These are phyloP conservation scores for Metopolophium dirhodum DNA, from an alignment of 1,140 invertebrate species.

Conservation along the genomic window DNA sequence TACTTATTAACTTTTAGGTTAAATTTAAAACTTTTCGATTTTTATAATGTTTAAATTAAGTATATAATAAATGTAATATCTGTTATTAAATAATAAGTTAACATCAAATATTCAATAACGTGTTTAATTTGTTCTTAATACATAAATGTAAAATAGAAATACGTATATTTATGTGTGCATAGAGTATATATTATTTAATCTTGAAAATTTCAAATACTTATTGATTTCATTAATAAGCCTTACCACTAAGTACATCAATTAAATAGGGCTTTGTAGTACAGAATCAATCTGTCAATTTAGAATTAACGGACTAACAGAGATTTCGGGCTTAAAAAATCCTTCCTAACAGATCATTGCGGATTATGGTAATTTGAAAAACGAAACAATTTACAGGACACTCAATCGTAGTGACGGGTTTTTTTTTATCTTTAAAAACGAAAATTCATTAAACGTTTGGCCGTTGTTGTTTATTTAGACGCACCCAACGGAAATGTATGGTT, in stretches of 20 bases:
- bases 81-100: not conserved
- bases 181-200: not conserved
- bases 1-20: not conserved
- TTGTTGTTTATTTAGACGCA: not conserved
- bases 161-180: not conserved
- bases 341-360: not conserved
- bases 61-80: not conserved
- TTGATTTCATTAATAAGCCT: not conserved
- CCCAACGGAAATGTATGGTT: not conserved
- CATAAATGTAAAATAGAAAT: not conserved
- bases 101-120: not conserved
- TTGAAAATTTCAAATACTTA: not conserved
- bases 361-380: not conserved
- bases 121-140: not conserved
- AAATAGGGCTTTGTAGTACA: not conserved
- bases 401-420: not conserved
- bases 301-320: constrained; percentile 14
- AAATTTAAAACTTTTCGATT: not conserved
- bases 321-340: not conserved
- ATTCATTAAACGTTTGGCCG: not conserved
- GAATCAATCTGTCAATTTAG: constrained; percentile 7
- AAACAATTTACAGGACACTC: not conserved
- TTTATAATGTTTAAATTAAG: not conserved
- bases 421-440: not conserved
- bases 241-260: not conserved